These are phyloP conservation scores for Eumaeus atala DNA, from an alignment of 1,140 invertebrate species.

Conservation along the genomic window DNA sequence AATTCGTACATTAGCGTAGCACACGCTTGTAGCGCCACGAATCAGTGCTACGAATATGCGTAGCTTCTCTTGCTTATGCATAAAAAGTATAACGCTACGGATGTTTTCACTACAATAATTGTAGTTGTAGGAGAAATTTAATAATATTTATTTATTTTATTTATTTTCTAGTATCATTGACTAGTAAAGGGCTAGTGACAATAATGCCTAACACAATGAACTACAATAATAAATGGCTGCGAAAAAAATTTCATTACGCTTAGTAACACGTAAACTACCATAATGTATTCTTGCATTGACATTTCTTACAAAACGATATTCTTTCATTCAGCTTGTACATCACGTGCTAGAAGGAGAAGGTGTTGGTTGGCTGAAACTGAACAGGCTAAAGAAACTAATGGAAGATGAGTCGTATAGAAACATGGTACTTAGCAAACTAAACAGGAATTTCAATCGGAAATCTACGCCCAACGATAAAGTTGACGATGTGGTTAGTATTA, in stretches of 20 bases:
- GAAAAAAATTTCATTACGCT: no score
- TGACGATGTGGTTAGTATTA: conserved; percentile 93
- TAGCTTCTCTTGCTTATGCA: no score
- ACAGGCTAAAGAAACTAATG: conserved; percentile 96
- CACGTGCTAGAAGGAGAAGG: conserved; percentile 96
- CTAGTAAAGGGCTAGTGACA: no score
- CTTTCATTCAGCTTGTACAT: conserved; percentile 82
- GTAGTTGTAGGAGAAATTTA: no score
- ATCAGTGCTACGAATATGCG: not conserved
- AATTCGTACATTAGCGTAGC: no score
- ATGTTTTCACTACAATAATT: no score
- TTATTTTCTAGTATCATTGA: no score
- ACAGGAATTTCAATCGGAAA: conserved; percentile 94
- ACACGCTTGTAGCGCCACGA: not conserved
- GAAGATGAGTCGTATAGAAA: conserved; percentile 99
- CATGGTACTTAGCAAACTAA: conserved; percentile 95
- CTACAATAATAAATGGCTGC: no score
- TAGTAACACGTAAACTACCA: not conserved
- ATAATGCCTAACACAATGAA: no score
- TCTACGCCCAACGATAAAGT: conserved; percentile 97
- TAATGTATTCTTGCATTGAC: no score
- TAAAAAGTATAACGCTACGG: no score
- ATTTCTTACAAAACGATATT: not conserved
- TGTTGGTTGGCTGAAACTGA: conserved; percentile 96
- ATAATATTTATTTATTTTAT: no score